Conservation (phyloP, 2,888 invertebrate species). For the Mycalesis mineus region DNA sequence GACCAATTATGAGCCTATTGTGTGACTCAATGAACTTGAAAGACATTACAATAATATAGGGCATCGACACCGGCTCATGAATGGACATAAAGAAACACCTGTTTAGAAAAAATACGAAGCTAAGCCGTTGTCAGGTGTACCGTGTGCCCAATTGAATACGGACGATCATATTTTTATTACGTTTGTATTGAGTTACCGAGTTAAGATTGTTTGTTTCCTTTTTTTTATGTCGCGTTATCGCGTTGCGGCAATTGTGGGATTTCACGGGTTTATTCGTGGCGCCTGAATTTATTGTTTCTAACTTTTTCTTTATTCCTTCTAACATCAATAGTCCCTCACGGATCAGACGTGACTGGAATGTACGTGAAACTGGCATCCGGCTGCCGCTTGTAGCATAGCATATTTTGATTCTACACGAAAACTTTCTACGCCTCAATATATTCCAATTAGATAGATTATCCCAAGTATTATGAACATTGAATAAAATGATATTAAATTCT, state of each 20-base stretch:
- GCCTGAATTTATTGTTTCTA: not conserved
- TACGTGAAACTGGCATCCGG: too few species aligned
- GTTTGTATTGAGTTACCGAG: constrained; percentile 18
- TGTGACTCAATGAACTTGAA: constrained; percentile 73
- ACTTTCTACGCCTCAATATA: too few species aligned
- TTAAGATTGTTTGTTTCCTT: constrained; percentile 8
- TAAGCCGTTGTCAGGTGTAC: constrained; percentile 59
- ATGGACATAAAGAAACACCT: constrained; percentile 53
- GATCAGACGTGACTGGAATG: too few species aligned
- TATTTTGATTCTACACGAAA: too few species aligned
- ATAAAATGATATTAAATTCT: too few species aligned
- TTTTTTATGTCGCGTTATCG: constrained; percentile 7
- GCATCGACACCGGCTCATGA: constrained; percentile 63
- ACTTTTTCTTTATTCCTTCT: too few species aligned
- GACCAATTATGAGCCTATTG: constrained; percentile 71
- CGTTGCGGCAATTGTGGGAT: not conserved
- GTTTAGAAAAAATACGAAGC: constrained; percentile 59
- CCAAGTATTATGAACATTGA: too few species aligned
- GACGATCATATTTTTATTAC: constrained; percentile 52
- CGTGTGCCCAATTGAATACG: constrained; percentile 59
- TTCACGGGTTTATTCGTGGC: not conserved
- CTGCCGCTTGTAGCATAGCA: too few species aligned
- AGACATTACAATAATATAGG: constrained; percentile 70
- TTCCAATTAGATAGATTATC: too few species aligned
- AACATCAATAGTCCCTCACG: not conserved